Evolutionary conservation across 2,888 invertebrate genomes (phyloP).

Genomic region (Craniophora ligustri): DNA sequence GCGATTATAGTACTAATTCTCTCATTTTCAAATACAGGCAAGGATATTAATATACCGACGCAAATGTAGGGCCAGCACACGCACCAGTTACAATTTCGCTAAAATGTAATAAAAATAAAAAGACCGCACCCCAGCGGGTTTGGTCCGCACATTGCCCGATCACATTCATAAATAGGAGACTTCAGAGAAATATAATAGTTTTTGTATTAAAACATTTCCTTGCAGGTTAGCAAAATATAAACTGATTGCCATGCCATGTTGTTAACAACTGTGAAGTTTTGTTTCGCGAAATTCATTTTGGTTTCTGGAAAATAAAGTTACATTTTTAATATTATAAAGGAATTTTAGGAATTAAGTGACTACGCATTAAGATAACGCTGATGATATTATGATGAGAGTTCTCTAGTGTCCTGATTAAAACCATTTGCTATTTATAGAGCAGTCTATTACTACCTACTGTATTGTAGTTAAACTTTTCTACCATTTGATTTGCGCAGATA

Average conservation of each 20-base stretch:
- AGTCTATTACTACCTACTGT: no score
- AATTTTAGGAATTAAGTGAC: no score
- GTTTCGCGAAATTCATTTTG: background rate
- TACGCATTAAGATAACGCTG: no score
- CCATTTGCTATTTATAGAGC: no score
- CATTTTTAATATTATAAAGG: no score
- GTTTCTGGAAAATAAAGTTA: no score
- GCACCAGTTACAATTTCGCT: constrained; percentile 25
- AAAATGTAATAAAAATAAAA: constrained; percentile 32
- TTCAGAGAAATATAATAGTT: no score
- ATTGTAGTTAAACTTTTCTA: no score
- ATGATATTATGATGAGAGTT: no score
- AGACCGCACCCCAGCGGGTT: constrained; percentile 41
- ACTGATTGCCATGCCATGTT: constrained; percentile 22
- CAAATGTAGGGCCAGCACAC: constrained; percentile 23
- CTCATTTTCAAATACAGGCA: constrained; percentile 47
- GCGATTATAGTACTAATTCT: constrained; percentile 45
- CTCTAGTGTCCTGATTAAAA: no score
- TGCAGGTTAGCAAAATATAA: constrained; percentile 6
- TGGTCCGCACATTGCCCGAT: constrained; percentile 12
- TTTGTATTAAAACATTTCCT: constrained; percentile 41
- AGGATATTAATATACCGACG: constrained; percentile 46
- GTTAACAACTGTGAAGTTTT: constrained; percentile 26
- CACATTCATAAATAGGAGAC: constrained; percentile 32
- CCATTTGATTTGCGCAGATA: no score